Evolutionary conservation across 1,140 invertebrate species (phyloP).

Genomic region (Thalassaphorura encarpata): DNA sequence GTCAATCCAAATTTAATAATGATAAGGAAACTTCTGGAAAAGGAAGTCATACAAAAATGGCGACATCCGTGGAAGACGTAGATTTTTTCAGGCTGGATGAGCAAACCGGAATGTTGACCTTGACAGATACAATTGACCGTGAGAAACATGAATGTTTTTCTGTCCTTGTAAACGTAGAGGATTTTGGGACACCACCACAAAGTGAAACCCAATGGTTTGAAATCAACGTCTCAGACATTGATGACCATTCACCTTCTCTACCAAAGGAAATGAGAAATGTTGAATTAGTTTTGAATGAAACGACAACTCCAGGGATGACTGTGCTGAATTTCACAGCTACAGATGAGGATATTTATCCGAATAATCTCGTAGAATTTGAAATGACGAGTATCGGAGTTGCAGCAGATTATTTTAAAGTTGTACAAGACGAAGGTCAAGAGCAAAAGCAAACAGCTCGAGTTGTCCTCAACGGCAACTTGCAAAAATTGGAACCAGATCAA

Average conservation of each 20-base stretch:
- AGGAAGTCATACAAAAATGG: neutral
- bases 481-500: constrained; percentile 22
- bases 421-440: constrained; percentile 4
- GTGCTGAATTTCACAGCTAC: constrained; percentile 56
- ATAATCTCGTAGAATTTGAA: constrained; percentile 25
- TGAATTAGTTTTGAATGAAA: constrained; percentile 24
- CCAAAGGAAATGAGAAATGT: constrained; percentile 16
- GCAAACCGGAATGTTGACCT: constrained; percentile 61
- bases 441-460: constrained; percentile 21
- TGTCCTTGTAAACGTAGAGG: constrained; percentile 60
- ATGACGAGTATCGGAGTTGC: constrained; percentile 6
- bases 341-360: constrained; percentile 53
- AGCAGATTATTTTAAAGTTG: constrained; percentile 25
- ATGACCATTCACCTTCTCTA: constrained; percentile 68
- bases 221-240: constrained; percentile 57
- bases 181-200: constrained; percentile 62
- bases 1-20: constrained; percentile 13
- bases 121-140: constrained; percentile 53
- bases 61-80: constrained; percentile 17
- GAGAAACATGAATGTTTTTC: constrained; percentile 61
- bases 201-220: constrained; percentile 57
- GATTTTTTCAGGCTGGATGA: constrained; percentile 38
- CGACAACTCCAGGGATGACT: constrained; percentile 45
- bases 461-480: constrained; percentile 22
- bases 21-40: constrained; percentile 25